A percentile compares a stretch with the other conserved stretches of the same genome.
These are phyloP conservation scores for Cnemophilus loriae DNA, from an alignment of 2,113 vertebrate species.

Conservation along the genomic window DNA sequence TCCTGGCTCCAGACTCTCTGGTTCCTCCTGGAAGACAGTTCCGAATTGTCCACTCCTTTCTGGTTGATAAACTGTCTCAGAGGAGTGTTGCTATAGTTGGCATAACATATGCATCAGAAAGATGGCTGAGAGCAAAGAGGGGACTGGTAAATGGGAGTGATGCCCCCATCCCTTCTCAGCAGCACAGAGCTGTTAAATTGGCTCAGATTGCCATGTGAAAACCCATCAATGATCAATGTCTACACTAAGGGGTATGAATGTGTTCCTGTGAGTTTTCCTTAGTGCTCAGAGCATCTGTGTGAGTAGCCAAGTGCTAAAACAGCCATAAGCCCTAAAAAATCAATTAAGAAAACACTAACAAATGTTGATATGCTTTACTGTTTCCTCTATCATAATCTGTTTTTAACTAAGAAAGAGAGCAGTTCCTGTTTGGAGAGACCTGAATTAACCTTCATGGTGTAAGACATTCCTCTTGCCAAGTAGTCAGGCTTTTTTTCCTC, in stretches of 20 bases:
- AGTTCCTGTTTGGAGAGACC: background rate
- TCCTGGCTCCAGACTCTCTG: background rate
- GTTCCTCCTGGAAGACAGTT: background rate
- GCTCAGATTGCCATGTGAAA: background rate
- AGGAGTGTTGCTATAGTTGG: background rate
- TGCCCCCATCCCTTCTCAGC: background rate
- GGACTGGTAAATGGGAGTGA: background rate
- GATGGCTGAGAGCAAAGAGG: background rate
- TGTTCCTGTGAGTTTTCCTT: background rate
- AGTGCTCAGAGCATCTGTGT: background rate
- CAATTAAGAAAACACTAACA: background rate
- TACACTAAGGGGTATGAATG: accelerated
- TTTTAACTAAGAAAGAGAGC: background rate
- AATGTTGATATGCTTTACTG: background rate
- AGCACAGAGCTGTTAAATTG: background rate
- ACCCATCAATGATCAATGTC: background rate
- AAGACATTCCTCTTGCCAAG: background rate
- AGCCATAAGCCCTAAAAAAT: background rate
- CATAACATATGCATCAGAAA: background rate
- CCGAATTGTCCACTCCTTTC: background rate
- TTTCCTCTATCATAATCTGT: background rate
- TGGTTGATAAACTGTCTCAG: background rate
- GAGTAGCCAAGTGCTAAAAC: background rate
- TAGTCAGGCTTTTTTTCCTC: background rate
- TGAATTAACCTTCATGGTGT: background rate